Conservation (phyloP, 1,140 invertebrate species). For the Megalonaias nervosa region DNA sequence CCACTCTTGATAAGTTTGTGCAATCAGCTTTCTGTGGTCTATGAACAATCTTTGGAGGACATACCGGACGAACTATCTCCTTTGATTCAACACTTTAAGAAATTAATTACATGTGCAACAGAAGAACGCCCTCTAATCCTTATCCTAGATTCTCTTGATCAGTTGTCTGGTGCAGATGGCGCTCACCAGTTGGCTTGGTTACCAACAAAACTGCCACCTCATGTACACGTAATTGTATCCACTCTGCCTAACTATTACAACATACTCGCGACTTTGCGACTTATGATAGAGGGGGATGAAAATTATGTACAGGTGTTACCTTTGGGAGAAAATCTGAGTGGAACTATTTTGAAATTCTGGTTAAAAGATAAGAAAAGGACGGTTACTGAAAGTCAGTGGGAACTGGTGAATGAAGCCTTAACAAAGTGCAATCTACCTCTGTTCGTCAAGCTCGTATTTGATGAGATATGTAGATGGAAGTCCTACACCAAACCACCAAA, state of each 20-base stretch:
- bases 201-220: conserved; percentile 87
- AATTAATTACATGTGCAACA: conserved; percentile 77
- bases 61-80: conserved; percentile 97
- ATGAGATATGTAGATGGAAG: conserved; percentile 95
- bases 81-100: conserved; percentile 95
- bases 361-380: conserved; percentile 91
- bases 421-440: conserved; percentile 95
- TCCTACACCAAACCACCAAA: conserved; percentile 96
- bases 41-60: conserved; percentile 90
- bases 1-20: conserved; percentile 96
- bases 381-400: conserved; percentile 88
- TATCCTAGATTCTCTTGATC: conserved; percentile 70
- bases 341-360: conserved; percentile 96
- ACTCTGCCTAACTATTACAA: conserved; percentile 68
- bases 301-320: conserved; percentile 82
- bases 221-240: conserved; percentile 92
- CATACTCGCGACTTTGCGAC: conserved; percentile 75
- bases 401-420: conserved; percentile 91
- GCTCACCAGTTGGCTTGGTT: conserved; percentile 98
- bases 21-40: conserved; percentile 96
- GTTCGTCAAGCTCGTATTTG: conserved; percentile 93
- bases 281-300: conserved; percentile 91
- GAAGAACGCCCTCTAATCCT: conserved; percentile 72
- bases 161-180: conserved; percentile 91
- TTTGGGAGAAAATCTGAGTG: conserved; percentile 84